These are phyloP conservation scores for Drosophila nikananu DNA, from an alignment of 1,140 invertebrate genomes.

Conservation along the genomic window DNA sequence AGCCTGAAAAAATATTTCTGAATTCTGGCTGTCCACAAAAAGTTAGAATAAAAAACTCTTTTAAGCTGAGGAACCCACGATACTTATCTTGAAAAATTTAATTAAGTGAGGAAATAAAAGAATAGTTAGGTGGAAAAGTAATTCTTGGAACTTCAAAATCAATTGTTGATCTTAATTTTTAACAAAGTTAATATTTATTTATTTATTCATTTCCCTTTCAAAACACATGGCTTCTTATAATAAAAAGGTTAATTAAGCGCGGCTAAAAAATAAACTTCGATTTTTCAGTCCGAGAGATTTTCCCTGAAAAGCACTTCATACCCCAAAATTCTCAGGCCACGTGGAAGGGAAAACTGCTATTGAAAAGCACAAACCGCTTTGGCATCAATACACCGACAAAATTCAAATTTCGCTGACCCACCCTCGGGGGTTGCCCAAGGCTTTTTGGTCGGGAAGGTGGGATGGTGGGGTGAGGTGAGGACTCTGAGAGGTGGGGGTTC, in stretches of 20 bases:
- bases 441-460: slow-evolving; percentile 9
- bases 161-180: no score
- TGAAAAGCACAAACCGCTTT: slow-evolving; percentile 47
- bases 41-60: neutral
- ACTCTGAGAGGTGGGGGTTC: neutral
- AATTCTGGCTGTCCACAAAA: neutral
- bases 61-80: neutral
- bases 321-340: neutral
- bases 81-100: neutral
- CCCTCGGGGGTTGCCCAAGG: slow-evolving; percentile 5
- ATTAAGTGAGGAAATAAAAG: neutral
- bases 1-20: neutral
- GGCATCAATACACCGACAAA: slow-evolving; percentile 49
- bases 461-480: neutral
- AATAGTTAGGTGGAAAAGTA: neutral
- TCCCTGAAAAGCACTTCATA: neutral
- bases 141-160: no score
- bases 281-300: neutral
- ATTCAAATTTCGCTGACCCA: slow-evolving; percentile 71
- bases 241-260: neutral
- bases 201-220: neutral
- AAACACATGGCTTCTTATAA: neutral
- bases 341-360: slow-evolving; percentile 42
- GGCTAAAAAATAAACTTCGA: no score
- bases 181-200: neutral